A percentile compares a stretch with the other conserved stretches of the same genome.
Evolutionary conservation across 2,797 vertebrate species (phyloP).

Genomic region (Trematomus bernacchii): DNA sequence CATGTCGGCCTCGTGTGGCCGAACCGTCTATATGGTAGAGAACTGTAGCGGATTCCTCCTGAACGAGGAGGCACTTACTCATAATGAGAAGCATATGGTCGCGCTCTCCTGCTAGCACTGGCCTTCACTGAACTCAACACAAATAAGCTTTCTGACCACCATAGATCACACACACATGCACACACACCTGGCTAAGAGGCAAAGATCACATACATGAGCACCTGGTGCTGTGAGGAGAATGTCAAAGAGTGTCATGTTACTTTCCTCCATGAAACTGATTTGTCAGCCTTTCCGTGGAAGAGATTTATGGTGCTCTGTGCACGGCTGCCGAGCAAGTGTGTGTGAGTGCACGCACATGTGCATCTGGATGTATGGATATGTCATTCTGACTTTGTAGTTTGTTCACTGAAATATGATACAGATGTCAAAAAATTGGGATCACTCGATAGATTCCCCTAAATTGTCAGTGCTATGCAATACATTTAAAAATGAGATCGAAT

Average conservation of each 20-base stretch:
- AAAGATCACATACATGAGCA: conserved; percentile 69
- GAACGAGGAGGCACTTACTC: conserved; percentile 56
- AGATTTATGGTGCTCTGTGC: conserved; percentile 56
- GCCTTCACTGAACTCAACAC: conserved; percentile 77
- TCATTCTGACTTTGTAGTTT: conserved; percentile 39
- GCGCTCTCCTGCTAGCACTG: conserved; percentile 66
- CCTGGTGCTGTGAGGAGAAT: conserved; percentile 70
- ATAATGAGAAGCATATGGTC: conserved; percentile 81
- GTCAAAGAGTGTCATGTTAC: conserved; percentile 68
- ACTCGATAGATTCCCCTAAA: not conserved
- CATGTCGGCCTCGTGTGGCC: no score
- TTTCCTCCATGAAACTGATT: conserved; percentile 73
- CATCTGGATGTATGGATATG: conserved; percentile 22
- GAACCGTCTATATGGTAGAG: no score
- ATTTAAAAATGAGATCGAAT: not conserved
- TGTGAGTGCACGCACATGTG: conserved; percentile 33
- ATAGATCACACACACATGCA: conserved; percentile 51
- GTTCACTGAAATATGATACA: conserved; percentile 4
- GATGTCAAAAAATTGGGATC: not conserved
- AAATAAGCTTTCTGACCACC: conserved; percentile 78
- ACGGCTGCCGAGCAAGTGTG: conserved; percentile 55
- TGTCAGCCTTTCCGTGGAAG: conserved; percentile 70
- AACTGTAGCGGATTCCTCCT: conserved; percentile 38
- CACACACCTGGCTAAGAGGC: conserved; percentile 70
- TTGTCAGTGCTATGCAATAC: not conserved